A percentile compares a stretch with the other conserved stretches of the same genome.
These are phyloP conservation scores for Listrodromus nycthemerus DNA, from an alignment of 2,888 invertebrate genomes.

Conservation along the genomic window DNA sequence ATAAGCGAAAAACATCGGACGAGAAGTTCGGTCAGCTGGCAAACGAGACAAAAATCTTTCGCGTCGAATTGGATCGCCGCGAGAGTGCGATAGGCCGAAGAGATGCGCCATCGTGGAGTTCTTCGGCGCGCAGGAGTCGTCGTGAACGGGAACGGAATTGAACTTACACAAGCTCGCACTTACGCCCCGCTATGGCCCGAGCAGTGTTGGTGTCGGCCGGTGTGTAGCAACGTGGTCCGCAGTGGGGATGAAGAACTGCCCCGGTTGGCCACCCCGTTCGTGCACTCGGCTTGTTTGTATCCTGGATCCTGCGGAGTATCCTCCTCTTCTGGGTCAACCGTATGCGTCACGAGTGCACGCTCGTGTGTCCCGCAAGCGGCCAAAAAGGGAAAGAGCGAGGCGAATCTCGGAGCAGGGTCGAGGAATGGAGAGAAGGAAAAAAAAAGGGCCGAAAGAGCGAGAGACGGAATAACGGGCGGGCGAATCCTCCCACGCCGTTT, in stretches of 20 bases:
- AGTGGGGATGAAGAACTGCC: conserved; percentile 30
- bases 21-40: conserved; percentile 29
- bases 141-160: neutral
- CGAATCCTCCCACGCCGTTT: conserved; percentile 28
- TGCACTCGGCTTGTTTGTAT: conserved; percentile 48
- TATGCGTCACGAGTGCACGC: conserved; percentile 53
- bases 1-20: neutral
- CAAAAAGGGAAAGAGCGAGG: neutral
- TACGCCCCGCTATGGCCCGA: neutral
- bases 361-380: conserved; percentile 7
- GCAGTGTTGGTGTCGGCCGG: neutral
- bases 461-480: conserved; percentile 22
- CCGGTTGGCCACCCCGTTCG: conserved; percentile 45
- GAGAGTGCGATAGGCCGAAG: conserved; percentile 9
- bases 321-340: conserved; percentile 60
- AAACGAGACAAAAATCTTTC: conserved; percentile 4
- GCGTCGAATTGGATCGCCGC: conserved; percentile 11
- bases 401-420: neutral
- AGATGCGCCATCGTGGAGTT: conserved; percentile 33
- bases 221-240: neutral
- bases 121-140: neutral
- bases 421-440: neutral
- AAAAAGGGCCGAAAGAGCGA: neutral
- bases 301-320: conserved; percentile 50
- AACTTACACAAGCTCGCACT: neutral